Conservation (phyloP, 2,113 vertebrate species). For the Columba janthina region DNA sequence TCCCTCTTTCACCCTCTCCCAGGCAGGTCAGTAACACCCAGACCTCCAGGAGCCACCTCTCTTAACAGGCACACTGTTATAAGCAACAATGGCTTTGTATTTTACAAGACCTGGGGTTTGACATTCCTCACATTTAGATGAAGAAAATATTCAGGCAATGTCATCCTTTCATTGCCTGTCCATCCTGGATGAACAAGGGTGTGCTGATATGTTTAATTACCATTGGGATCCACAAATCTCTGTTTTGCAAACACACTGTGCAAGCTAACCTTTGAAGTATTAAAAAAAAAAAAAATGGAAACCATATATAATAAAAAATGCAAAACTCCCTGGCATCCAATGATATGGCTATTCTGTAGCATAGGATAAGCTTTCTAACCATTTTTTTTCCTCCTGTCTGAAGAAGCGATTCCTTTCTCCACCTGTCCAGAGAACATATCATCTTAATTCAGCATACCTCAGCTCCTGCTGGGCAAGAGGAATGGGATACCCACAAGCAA, state of each 20-base stretch:
- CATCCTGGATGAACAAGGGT: not conserved
- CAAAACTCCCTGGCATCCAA: not conserved
- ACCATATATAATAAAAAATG: not conserved
- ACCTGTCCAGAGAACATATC: slow-evolving; percentile 38
- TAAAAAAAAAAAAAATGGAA: not conserved
- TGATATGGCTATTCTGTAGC: not conserved
- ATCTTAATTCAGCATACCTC: slow-evolving; percentile 32
- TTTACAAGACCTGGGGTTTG: not conserved
- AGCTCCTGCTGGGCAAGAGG: not conserved
- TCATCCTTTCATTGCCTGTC: not conserved
- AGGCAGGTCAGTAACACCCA: not conserved
- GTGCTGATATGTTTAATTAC: not conserved
- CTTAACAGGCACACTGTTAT: not conserved
- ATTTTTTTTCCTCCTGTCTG: not conserved
- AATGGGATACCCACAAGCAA: not conserved
- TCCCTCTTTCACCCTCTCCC: not conserved
- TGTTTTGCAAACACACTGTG: rapidly evolving
- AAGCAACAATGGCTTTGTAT: not conserved
- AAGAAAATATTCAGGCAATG: not conserved
- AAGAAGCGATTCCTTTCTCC: not conserved
- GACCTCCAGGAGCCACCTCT: not conserved
- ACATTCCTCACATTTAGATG: not conserved
- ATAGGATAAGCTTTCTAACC: not conserved
- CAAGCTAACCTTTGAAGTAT: not conserved
- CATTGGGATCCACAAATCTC: not conserved